A percentile compares a stretch with the other conserved stretches of the same genome.
Conservation (phyloP, 1,140 invertebrate genomes). For the Eriocheir sinensis region DNA sequence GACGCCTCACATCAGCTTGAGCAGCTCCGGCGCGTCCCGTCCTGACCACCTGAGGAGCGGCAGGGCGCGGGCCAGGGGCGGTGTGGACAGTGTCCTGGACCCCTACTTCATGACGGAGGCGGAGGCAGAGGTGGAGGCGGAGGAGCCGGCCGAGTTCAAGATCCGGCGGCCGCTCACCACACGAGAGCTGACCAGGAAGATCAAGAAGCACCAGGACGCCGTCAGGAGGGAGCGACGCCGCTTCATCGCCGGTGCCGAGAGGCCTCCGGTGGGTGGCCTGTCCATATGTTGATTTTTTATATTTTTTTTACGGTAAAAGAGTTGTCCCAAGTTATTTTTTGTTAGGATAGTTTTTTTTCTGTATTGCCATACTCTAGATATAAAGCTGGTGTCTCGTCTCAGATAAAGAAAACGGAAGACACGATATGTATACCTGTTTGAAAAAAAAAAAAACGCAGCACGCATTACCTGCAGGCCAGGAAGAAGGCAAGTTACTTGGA, state of each 20-base stretch:
- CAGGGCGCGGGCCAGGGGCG: neutral
- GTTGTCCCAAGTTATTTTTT: too few relatives aligned
- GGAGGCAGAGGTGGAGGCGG: neutral
- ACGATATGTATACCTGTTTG: too few relatives aligned
- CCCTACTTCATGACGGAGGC: neutral
- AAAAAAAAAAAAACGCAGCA: too few relatives aligned
- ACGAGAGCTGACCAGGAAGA: slow-evolving; percentile 62
- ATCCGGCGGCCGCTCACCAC: slow-evolving; percentile 44
- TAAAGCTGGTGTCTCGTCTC: too few relatives aligned
- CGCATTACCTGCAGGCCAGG: slow-evolving; percentile 38
- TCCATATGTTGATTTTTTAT: too few relatives aligned
- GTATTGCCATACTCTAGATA: too few relatives aligned
- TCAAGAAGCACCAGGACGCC: slow-evolving; percentile 65
- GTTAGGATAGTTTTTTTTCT: too few relatives aligned
- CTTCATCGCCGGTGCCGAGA: slow-evolving; percentile 63
- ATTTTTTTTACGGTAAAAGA: too few relatives aligned
- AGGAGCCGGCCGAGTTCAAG: neutral
- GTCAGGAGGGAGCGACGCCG: slow-evolving; percentile 58
- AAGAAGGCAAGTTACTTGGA: slow-evolving; percentile 78
- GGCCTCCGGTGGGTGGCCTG: slow-evolving; percentile 47
- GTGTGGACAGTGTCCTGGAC: neutral
- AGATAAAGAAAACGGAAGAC: too few relatives aligned
- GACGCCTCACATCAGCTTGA: neutral
- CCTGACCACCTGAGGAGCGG: neutral
- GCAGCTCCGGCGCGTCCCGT: neutral